phyloP scores from a whole-genome alignment of 92 coral and sea anemone species.

The Chrysogorgia sp. region DNA sequence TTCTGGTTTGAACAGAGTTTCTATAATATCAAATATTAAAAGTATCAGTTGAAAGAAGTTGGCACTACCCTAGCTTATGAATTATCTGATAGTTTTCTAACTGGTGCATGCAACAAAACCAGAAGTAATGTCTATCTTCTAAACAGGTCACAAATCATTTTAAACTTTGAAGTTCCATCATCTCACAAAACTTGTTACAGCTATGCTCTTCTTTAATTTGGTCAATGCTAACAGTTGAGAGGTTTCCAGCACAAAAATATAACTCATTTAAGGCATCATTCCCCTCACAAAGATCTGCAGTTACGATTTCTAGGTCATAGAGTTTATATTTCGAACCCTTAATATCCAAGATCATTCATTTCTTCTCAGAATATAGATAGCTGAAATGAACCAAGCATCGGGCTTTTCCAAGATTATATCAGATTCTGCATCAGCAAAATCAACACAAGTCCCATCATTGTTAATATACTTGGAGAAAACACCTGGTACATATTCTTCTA shows the following conservation, averaged over 20 bases:
- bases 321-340: conserved; percentile 28
- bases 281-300: not conserved
- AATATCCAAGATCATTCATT: conserved; percentile 38
- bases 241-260: conserved; percentile 46
- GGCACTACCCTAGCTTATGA: too few species aligned
- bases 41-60: too few species aligned
- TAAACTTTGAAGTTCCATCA: conserved; percentile 27
- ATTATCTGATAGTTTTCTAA: too few species aligned
- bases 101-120: too few species aligned
- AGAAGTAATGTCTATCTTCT: too few species aligned
- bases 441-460: conserved; percentile 1
- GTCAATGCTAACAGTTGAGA: conserved; percentile 19
- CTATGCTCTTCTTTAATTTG: conserved; percentile 4
- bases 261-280: not conserved
- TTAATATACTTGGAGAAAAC: conserved; percentile 7
- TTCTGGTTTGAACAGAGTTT: too few species aligned
- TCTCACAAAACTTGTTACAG: conserved; percentile 45
- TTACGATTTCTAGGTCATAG: conserved; percentile 26
- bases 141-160: too few species aligned
- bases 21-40: too few species aligned
- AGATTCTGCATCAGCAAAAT: not conserved
- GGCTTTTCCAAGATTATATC: conserved; percentile 15
- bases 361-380: conserved; percentile 15
- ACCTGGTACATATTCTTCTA: conserved; percentile 15
- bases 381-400: conserved; percentile 43